Conservation (phyloP, 2,888 invertebrate genomes). For the Harmothoe impar region DNA sequence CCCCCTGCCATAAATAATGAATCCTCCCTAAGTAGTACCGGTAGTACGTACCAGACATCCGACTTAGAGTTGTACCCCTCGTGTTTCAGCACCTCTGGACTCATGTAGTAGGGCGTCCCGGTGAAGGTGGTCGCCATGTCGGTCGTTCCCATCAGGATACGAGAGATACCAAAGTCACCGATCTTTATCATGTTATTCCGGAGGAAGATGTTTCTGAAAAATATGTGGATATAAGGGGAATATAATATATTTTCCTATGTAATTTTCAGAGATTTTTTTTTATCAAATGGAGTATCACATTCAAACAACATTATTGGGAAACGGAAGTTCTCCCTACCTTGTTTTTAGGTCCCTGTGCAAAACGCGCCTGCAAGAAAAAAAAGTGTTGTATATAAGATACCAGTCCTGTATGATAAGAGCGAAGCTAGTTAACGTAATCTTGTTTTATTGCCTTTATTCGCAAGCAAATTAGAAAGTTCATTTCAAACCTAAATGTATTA, state of each 20-base stretch:
- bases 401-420: too few species aligned
- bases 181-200: conserved; percentile 82
- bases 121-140: conserved; percentile 83
- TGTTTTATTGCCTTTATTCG: too few species aligned
- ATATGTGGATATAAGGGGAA: too few species aligned
- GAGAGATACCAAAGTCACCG: conserved; percentile 84
- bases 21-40: too few species aligned
- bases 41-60: conserved; percentile 83
- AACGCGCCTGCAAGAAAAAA: conserved; percentile 75
- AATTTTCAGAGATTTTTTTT: not conserved
- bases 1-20: too few species aligned
- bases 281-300: too few species aligned
- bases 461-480: too few species aligned
- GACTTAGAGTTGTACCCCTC: conserved; percentile 84
- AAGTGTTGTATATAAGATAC: not conserved
- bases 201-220: conserved; percentile 83
- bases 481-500: too few species aligned
- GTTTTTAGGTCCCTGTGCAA: conserved; percentile 83
- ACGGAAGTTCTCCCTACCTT: conserved; percentile 74
- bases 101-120: conserved; percentile 84
- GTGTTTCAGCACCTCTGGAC: conserved; percentile 84
- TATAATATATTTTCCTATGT: not conserved
- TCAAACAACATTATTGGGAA: too few species aligned
- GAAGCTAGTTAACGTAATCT: too few species aligned
- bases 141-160: conserved; percentile 82